Base-by-base conservation (phyloP, 2,113 vertebrate genomes). In the Gymnocephalus cernua region DNA sequence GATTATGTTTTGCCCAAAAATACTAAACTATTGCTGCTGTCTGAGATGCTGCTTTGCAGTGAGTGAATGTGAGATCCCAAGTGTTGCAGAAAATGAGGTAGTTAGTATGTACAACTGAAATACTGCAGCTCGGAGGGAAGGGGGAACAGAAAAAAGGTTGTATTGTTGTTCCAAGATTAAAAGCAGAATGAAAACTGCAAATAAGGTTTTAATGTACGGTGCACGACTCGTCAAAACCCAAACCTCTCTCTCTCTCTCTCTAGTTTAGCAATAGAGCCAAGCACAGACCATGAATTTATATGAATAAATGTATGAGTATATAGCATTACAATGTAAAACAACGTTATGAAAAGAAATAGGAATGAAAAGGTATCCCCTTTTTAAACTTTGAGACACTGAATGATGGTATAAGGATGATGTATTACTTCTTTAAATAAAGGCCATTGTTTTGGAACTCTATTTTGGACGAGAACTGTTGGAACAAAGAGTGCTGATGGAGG, bases 31-130 rank as follows among this genome's bases (percentile, higher is more conserved):
- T 10, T 51, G 63, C 62, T 47, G 74, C 51, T 53, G 51, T 21
- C 32, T n/a, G 19, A 51, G 21, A 74, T 50, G 56, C 74, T 78
- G 68, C 73, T 71, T 21, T 79, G 74, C 72, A 80, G 62, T 13
- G 48, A 63, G 29, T 16, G 27, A n/a, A 50, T 14, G 23, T 2
- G 38, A 25, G 51, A 80, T 19, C 21, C 54, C 57, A 54, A 21
- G 62, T 32, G 44, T 19, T 79, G 64, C 58, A 77, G 67, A 63
- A 56, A 32, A 72, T 44, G 1, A 58, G 50, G 12, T 54, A 41
- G 29, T 58, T 66, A 16, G 62, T 41, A 58, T 70, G 64, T 80
- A 35, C 35, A 78, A 66, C 19, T 35, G 29, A 65, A 84, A 68
- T 48, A 58, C 61, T 73, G 51, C 18, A 56, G 67, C 23, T 1